phyloP scores from a whole-genome alignment of 2,113 vertebrate species.

The Brachyhypopomus occidentalis region DNA sequence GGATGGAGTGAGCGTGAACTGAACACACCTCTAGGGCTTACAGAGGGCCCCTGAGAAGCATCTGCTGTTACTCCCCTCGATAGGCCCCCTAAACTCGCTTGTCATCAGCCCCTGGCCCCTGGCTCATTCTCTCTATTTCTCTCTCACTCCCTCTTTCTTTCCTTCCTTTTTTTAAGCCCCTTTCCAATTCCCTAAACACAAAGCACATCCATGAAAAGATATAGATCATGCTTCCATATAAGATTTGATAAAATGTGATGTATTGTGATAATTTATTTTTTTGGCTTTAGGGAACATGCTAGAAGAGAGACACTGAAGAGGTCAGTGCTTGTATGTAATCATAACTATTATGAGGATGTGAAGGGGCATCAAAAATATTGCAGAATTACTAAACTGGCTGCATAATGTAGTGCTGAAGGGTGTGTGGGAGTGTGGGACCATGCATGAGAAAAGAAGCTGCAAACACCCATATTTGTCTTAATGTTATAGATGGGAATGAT shows the following conservation, averaged over 20 bases:
- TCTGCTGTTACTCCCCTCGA: slow-evolving; percentile 52
- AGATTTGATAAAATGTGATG: too few relatives aligned
- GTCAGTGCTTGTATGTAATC: too few relatives aligned
- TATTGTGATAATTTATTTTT: too few relatives aligned
- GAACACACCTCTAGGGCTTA: slow-evolving; percentile 51
- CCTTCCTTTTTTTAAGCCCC: not conserved
- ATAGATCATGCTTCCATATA: too few relatives aligned
- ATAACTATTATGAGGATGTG: not conserved
- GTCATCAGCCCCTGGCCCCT: slow-evolving; percentile 66
- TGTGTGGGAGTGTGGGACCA: not conserved
- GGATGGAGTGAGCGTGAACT: slow-evolving; percentile 44
- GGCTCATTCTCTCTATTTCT: slow-evolving; percentile 21
- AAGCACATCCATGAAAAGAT: too few relatives aligned
- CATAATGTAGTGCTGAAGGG: not conserved
- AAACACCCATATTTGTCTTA: slow-evolving; percentile 47
- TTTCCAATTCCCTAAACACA: too few relatives aligned
- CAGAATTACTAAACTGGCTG: too few relatives aligned
- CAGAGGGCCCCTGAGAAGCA: slow-evolving; percentile 39
- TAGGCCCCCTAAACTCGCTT: slow-evolving; percentile 55
- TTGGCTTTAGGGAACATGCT: too few relatives aligned
- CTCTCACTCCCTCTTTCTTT: slow-evolving; percentile 35
- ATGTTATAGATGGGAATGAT: slow-evolving; percentile 40
- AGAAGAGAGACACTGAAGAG: too few relatives aligned
- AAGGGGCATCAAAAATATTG: not conserved
- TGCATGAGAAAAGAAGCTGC: slow-evolving; percentile 28